Conservation (phyloP, 2,113 vertebrate species). For the Amazona guildingii region DNA sequence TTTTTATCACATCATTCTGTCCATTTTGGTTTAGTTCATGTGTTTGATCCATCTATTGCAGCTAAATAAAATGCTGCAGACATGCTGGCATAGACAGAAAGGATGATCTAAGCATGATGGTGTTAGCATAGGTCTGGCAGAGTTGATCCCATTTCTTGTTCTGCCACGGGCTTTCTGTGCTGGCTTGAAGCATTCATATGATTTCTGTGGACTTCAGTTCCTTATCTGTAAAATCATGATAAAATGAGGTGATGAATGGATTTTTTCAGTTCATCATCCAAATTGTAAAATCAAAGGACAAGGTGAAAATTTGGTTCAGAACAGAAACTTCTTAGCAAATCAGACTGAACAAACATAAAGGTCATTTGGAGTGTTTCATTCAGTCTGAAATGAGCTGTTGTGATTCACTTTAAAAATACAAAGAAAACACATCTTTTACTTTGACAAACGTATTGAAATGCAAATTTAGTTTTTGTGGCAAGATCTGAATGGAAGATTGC, state of each 20-base stretch:
- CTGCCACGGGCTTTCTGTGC: background rate
- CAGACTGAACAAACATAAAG: background rate
- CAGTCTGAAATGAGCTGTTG: background rate
- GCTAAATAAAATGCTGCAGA: background rate
- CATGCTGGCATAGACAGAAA: background rate
- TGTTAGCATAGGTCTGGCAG: background rate
- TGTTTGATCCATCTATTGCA: background rate
- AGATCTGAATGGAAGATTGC: background rate
- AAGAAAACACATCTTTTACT: background rate
- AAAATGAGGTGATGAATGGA: background rate
- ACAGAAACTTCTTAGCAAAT: background rate
- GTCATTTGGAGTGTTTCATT: background rate
- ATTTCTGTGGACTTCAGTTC: background rate
- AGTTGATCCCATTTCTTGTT: background rate
- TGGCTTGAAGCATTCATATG: background rate
- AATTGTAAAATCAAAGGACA: slow-evolving; percentile 4
- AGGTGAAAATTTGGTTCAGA: background rate
- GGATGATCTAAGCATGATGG: background rate
- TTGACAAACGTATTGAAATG: background rate
- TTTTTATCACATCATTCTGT: background rate
- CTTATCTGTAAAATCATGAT: background rate
- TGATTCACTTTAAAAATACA: background rate
- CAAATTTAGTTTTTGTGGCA: background rate
- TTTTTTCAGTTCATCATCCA: background rate
- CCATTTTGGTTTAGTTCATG: background rate